Evolutionary conservation across 2,797 vertebrate species (phyloP).

Genomic region (Emys orbicularis): DNA sequence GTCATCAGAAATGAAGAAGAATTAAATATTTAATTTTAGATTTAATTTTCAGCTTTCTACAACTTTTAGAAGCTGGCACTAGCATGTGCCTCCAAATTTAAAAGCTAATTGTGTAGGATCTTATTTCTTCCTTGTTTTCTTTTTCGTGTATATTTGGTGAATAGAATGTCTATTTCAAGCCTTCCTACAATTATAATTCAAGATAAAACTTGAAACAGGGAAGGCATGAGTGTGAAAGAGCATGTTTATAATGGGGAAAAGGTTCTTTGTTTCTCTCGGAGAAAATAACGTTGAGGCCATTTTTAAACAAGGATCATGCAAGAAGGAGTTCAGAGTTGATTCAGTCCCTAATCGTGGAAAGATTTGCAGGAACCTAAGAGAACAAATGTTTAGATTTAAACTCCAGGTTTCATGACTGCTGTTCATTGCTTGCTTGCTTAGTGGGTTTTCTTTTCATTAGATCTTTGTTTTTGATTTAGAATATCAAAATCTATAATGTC

Average conservation of each 20-base stretch:
- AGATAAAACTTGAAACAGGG: not conserved
- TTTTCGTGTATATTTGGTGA: not conserved
- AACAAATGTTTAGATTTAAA: not conserved
- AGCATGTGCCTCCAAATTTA: not conserved
- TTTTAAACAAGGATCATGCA: not conserved
- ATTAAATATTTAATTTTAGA: not conserved
- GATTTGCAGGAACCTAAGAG: not conserved
- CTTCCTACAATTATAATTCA: not conserved
- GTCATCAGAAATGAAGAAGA: not conserved
- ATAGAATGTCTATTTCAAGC: not conserved
- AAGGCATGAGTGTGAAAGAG: not conserved
- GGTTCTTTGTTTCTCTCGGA: not conserved
- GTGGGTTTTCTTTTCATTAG: constrained; percentile 12
- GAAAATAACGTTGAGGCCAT: not conserved
- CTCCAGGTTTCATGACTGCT: not conserved
- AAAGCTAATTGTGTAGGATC: not conserved
- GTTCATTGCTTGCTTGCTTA: not conserved
- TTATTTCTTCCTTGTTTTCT: not conserved
- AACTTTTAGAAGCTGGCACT: not conserved
- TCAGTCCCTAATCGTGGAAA: constrained; percentile 17
- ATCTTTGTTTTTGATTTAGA: not conserved
- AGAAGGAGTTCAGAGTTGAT: not conserved
- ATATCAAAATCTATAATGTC: not conserved
- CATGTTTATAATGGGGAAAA: not conserved
- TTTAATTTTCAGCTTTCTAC: not conserved